phyloP scores from a whole-genome alignment of 1,140 invertebrate species.

The Drosophila melanica region DNA sequence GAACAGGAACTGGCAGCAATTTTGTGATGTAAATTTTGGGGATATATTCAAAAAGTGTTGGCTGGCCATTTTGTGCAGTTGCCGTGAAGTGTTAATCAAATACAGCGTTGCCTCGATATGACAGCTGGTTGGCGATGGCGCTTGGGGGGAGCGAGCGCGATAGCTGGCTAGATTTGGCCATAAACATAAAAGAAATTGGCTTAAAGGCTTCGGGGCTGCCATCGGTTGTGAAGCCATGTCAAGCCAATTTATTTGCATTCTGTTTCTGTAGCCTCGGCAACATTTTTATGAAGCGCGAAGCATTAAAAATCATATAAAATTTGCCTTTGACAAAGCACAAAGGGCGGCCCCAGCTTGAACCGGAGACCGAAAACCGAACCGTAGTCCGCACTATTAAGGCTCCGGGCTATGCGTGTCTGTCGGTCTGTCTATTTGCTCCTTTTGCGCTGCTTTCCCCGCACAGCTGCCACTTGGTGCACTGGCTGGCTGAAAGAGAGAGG shows the following conservation, averaged over 20 bases:
- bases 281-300: conserved; percentile 76
- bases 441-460: not conserved
- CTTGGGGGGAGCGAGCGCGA: not conserved
- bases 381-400: conserved; percentile 61
- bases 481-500: not conserved
- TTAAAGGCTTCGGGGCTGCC: conserved; percentile 53
- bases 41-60: conserved; percentile 9
- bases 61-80: conserved; percentile 21
- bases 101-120: conserved; percentile 10
- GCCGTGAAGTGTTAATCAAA: conserved; percentile 59
- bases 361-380: conserved; percentile 15
- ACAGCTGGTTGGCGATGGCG: not conserved
- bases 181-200: conserved; percentile 51
- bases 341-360: conserved; percentile 33
- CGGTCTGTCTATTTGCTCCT: not conserved
- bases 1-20: conserved; percentile 59
- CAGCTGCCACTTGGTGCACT: conserved; percentile 33
- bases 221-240: conserved; percentile 44
- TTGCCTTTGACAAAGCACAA: conserved; percentile 66
- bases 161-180: conserved; percentile 4
- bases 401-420: conserved; percentile 54
- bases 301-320: conserved; percentile 73
- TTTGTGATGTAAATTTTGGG: conserved; percentile 67
- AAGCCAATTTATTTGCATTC: conserved; percentile 58
- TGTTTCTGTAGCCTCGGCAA: conserved; percentile 38